Evolutionary conservation across 53 echinoderm and acorn worm species (phyloP).

Genomic region (Antedon mediterranea): DNA sequence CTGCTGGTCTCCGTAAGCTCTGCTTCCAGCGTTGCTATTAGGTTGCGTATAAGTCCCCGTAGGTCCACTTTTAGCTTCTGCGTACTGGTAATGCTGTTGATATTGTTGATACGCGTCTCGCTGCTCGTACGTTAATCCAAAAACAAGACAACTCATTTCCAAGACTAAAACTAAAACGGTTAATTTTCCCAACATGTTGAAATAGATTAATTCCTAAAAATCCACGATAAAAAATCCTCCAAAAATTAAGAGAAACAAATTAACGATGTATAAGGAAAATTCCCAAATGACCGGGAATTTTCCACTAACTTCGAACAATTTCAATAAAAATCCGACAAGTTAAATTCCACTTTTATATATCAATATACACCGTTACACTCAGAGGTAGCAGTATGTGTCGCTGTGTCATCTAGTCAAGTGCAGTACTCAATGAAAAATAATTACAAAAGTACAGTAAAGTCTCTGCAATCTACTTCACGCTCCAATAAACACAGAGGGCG

Average conservation of each 20-base stretch:
- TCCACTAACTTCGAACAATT: not conserved
- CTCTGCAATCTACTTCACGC: no score
- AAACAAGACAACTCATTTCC: not conserved
- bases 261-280: not conserved
- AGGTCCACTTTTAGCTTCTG: not conserved
- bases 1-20: not conserved
- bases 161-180: not conserved
- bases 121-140: not conserved
- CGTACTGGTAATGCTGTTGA: not conserved
- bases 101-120: not conserved
- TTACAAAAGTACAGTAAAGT: no score
- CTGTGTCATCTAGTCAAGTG: no score
- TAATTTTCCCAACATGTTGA: not conserved
- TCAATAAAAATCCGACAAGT: not conserved
- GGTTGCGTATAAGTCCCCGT: not conserved
- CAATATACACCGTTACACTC: not conserved
- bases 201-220: not conserved
- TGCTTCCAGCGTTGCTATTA: not conserved
- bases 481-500: no score
- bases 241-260: not conserved
- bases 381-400: not conserved
- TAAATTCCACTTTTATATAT: not conserved
- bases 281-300: not conserved
- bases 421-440: no score
- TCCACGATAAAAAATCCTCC: not conserved